These are phyloP conservation scores for Saturnia japonica DNA, from an alignment of 2,888 invertebrate genomes.

Conservation along the genomic window DNA sequence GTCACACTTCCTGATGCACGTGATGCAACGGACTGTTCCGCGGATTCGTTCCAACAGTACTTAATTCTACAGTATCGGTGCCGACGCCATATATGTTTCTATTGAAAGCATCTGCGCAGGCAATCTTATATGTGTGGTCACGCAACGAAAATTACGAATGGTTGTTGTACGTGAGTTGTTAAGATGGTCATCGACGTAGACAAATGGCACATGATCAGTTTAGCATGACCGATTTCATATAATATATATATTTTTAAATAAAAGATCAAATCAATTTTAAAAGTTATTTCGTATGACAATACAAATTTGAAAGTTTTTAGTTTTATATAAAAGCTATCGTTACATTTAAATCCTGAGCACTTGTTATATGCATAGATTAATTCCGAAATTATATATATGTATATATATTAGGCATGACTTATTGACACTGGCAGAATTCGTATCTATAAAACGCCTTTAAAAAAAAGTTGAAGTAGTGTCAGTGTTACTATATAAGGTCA, in stretches of 20 bases:
- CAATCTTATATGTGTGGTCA: conserved; percentile 48
- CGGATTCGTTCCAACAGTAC: conserved; percentile 37
- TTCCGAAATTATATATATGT: too few relatives aligned
- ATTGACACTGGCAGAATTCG: too few relatives aligned
- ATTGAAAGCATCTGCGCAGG: conserved; percentile 45
- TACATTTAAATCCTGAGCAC: not conserved
- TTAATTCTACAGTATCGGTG: conserved; percentile 28
- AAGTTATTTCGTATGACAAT: not conserved
- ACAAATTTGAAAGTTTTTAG: not conserved
- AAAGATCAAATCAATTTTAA: not conserved
- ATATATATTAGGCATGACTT: too few relatives aligned
- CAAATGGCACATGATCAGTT: conserved; percentile 31
- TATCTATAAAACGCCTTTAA: too few relatives aligned
- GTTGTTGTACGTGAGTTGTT: conserved; percentile 31
- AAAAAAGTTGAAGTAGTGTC: too few relatives aligned
- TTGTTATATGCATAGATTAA: too few relatives aligned
- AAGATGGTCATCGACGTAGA: conserved; percentile 35
- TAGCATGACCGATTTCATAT: conserved; percentile 29
- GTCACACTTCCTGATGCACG: conserved; percentile 42
- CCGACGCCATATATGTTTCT: conserved; percentile 43
- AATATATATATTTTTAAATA: not conserved
- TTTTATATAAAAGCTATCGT: not conserved
- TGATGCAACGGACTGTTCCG: conserved; percentile 41
- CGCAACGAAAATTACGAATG: conserved; percentile 44
- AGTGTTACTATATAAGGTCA: too few relatives aligned